Base-by-base conservation (phyloP, 2,797 vertebrate genomes). In the Sparidentex hasta region DNA sequence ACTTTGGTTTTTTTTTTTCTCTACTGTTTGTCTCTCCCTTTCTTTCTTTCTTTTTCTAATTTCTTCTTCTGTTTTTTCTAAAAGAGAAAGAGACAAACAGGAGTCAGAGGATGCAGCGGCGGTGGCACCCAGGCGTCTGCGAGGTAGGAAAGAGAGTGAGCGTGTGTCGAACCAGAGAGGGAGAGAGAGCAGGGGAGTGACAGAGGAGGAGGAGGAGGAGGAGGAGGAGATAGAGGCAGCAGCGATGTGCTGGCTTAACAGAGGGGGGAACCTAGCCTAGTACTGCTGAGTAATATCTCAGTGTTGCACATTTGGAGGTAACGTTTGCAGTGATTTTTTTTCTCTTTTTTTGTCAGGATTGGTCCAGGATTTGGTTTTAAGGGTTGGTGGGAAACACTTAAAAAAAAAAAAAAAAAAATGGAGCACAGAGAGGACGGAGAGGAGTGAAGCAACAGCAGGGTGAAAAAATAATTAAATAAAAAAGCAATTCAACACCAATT, bases 71-170 rank as follows among this genome's bases (percentile, higher is more conserved):
- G 21, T 61, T 62, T 68, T 64, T 64, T 33, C 67, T 65, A 71
- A 52, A 80, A 72, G 70, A 86, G 67, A 69, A 52, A 72, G 74
- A 82, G 59, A 82, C 65, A 63, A 68, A 78, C 67, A 76, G 65
- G 65, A 59, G 78, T 64, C 59, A 76, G 82, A 79, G 75, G 90
- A 91, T 85, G 89, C 71, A 80, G 84, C 85, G 74, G 80, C 89
- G 75, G 89, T 74, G 83, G 90, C 90, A 90, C 81, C 90, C 90
- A 78, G 87, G 77, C 87, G 92, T 93, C 90, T 90, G 90, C 59
- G 89, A 90, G 90, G 86, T 82, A 74, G 84, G 80, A 81, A 69
- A 23, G 84, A 87, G 84, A 81, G 87, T 3, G 85, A 55, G 87
- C 59, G 83, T 46, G 81, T 80, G 90, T 87, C 85, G 66, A 80